These are phyloP conservation scores for Galleria mellonella DNA, from an alignment of 1,140 invertebrate species.

Conservation along the genomic window DNA sequence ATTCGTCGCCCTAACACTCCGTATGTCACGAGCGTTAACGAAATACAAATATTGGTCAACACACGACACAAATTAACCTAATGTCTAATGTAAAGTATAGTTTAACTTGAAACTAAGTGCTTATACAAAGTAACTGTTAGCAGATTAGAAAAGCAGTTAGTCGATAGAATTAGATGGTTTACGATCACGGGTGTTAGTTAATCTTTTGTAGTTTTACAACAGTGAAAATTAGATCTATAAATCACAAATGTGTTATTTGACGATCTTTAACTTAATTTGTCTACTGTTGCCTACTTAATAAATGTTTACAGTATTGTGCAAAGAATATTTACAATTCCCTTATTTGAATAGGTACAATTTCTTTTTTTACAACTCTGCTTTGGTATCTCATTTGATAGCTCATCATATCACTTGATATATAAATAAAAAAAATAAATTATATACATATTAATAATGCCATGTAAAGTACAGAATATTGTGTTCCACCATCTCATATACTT, in stretches of 20 bases:
- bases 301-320: too few relatives aligned
- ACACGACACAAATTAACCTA: constrained; percentile 70
- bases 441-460: too few relatives aligned
- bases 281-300: too few relatives aligned
- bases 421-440: too few relatives aligned
- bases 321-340: too few relatives aligned
- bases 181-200: constrained; percentile 9
- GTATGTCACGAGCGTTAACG: constrained; percentile 58
- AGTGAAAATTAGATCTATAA: constrained; percentile 6
- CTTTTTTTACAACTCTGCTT: too few relatives aligned
- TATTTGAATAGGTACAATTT: too few relatives aligned
- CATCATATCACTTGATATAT: too few relatives aligned
- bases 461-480: too few relatives aligned
- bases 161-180: constrained; percentile 28
- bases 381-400: too few relatives aligned
- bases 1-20: background rate
- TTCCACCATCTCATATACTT: too few relatives aligned
- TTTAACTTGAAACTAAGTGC: constrained; percentile 66
- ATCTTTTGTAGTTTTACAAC: background rate
- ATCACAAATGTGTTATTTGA: background rate
- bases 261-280: too few relatives aligned
- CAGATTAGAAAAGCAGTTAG: constrained; percentile 23
- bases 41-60: constrained; percentile 64
- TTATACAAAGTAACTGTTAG: constrained; percentile 57
- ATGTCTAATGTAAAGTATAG: constrained; percentile 63